Base-by-base conservation (phyloP, 2,888 invertebrate genomes). In the Cosmopolites sordidus region DNA sequence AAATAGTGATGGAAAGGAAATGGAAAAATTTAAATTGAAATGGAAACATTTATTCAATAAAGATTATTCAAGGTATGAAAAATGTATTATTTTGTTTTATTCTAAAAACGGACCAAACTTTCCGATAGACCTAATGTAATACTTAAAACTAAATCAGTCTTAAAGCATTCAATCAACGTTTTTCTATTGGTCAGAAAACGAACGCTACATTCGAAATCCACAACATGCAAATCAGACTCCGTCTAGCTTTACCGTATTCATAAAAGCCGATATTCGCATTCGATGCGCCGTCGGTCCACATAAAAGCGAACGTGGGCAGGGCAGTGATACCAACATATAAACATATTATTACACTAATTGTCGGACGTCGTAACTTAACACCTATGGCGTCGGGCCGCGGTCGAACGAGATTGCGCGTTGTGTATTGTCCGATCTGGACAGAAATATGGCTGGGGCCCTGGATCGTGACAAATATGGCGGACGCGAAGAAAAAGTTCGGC, bases 331-430 rank as follows among this genome's bases (percentile, higher is more conserved):
- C 61, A 64, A 62, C 68, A 66, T 66, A 64, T 66, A 64, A 65
- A 68, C 66, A 69, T 68, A 69, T 68, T 70, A 70, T 70, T 67
- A 69, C 67, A 64, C 69, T 71, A 72, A 71, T 71, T 72, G 69
- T 69, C 66, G 66, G 58, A 60, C 62, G 64, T 67, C 69, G 69
- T 71, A 71, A 72, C 66, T 71, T 71, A 71, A 70, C 71, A 71
- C 72, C 69, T 69, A 65, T 66, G 40, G 48, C 30, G 41, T 22
- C 22, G 22, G 22, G 22, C 22, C 22, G 22, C 22, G 22, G 8
- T 8, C 38, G 47, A 58, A 56, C 59, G 57, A 59, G 62, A 64
- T 64, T 65, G 64, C 67, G 42, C 54, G 42, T 22, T 51, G 45
- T 48, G 66, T 62, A 69, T 70, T 70, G 69, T 69, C 64, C 63